Percentiles rank a stretch among this genome's conserved stretches.
phyloP scores from a whole-genome alignment of 2,113 vertebrate species.

The Strix uralensis region DNA sequence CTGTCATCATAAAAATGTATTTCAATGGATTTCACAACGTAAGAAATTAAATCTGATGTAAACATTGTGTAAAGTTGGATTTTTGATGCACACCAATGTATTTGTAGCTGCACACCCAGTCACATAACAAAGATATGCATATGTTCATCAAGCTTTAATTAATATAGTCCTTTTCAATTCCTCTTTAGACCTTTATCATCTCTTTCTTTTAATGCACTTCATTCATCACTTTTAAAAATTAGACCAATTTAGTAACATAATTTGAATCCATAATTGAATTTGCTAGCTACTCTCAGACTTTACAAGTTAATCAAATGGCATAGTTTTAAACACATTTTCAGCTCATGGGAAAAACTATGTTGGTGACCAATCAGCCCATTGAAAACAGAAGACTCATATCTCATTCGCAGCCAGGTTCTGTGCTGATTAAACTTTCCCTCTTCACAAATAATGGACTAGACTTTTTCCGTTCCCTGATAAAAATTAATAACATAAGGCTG shows the following conservation, averaged over 20 bases:
- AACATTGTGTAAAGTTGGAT: background rate
- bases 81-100: background rate
- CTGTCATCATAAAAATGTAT: background rate
- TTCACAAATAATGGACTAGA: slow-evolving; percentile 30
- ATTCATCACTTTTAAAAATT: slow-evolving; percentile 79
- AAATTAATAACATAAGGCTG: slow-evolving; percentile 51
- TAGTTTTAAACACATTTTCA: slow-evolving; percentile 61
- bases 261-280: slow-evolving; percentile 80
- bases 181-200: slow-evolving; percentile 48
- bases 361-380: slow-evolving; percentile 19
- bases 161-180: slow-evolving; percentile 43
- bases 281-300: slow-evolving; percentile 66
- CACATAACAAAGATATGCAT: background rate
- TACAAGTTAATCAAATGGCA: slow-evolving; percentile 73
- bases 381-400: background rate
- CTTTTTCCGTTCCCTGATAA: slow-evolving; percentile 28
- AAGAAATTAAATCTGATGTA: background rate
- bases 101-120: background rate
- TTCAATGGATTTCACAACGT: background rate
- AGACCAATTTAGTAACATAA: slow-evolving; percentile 74
- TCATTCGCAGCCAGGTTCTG: slow-evolving; percentile 11
- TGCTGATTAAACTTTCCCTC: slow-evolving; percentile 60
- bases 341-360: background rate
- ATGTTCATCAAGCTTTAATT: slow-evolving; percentile 38
- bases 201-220: slow-evolving; percentile 55